Evolutionary conservation across 2,113 vertebrate genomes (phyloP), one percentile per base, ranked within the genome.

Genomic region (Sminthopsis crassicaudata): DNA sequence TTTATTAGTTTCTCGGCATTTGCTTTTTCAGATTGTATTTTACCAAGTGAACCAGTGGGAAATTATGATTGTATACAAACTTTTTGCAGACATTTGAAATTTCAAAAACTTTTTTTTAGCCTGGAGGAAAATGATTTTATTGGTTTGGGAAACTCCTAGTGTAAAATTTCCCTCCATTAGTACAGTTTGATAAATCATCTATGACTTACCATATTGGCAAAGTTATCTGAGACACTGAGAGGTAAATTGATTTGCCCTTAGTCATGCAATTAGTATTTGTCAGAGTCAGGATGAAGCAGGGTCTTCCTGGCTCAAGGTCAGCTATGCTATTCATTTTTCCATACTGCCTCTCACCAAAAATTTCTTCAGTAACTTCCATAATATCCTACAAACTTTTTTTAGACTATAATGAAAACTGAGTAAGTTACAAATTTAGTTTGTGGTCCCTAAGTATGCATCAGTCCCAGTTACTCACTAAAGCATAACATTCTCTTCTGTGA

Each of bases 341-440:
- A 23, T 42, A 19, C 16, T 76, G 16, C 19, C n/a, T 84, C n/a
- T 84, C 16, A 84, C 19, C 19, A 84, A 2, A 0, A 36, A 5
- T n/a, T 95, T 90, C 46, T 57, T 84, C 90, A 95, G 90, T 90
- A 89, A 92, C 42, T 93, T 95, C 50, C n/a, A n/a, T 27, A 92
- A 76, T 1, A 91, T 55, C 2, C 23, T 46, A 95, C 22, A 90
- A 60, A n/a, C 89, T 93, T 90, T n/a, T 52, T 91, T 53, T 0
- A 46, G 23, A 96, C 30, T 36, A 26, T 91, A 1, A 51, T 4
- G 11, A 95, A 95, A 92, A 89, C 27, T 27, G 76, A 36, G 2
- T 96, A 93, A 84, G 76, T 89, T 90, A 52, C 30, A 89, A 96
- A 92, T 14, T 3, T 76, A 94, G 3, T 1, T 91, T 88, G 92